Evolutionary conservation across 2,888 invertebrate species (phyloP).

Genomic region (Pantelozetes paolii): DNA sequence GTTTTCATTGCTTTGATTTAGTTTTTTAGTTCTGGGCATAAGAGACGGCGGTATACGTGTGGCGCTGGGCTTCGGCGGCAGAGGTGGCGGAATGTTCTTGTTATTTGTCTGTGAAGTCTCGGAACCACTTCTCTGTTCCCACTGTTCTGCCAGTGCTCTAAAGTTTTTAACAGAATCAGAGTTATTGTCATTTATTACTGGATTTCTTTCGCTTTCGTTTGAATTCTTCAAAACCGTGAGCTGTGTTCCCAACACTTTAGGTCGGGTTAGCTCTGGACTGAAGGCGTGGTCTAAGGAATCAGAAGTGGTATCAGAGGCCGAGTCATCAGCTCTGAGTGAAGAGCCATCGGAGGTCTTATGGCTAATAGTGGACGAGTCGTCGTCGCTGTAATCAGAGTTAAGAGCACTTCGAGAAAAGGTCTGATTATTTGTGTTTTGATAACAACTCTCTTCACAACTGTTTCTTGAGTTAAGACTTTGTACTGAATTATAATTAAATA

Average conservation of each 20-base stretch:
- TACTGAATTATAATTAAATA: background rate
- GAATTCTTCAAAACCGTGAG: slow-evolving; percentile 45
- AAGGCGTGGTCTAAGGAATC: slow-evolving; percentile 22
- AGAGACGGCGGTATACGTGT: slow-evolving; percentile 20
- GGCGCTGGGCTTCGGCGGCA: slow-evolving; percentile 41
- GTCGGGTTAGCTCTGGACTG: slow-evolving; percentile 1
- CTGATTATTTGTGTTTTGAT: background rate
- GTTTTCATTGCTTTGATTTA: background rate
- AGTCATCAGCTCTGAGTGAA: slow-evolving; percentile 9
- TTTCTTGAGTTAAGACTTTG: background rate
- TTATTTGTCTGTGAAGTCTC: background rate
- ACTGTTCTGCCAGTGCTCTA: slow-evolving; percentile 52
- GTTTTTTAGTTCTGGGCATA: slow-evolving; percentile 29
- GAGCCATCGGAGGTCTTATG: slow-evolving; percentile 20
- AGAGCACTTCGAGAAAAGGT: background rate
- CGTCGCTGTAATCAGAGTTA: slow-evolving; percentile 24
- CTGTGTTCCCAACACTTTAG: slow-evolving; percentile 45
- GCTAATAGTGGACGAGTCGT: slow-evolving; percentile 23
- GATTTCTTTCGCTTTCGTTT: slow-evolving; percentile 15
- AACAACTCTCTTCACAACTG: background rate
- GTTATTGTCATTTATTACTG: background rate
- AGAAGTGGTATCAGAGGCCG: slow-evolving; percentile 22
- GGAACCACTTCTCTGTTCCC: slow-evolving; percentile 49
- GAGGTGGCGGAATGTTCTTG: slow-evolving; percentile 11
- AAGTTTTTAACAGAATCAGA: slow-evolving; percentile 50